Evolutionary conservation across 1,140 invertebrate genomes (phyloP).

Genomic region (Drosophila sp.): DNA sequence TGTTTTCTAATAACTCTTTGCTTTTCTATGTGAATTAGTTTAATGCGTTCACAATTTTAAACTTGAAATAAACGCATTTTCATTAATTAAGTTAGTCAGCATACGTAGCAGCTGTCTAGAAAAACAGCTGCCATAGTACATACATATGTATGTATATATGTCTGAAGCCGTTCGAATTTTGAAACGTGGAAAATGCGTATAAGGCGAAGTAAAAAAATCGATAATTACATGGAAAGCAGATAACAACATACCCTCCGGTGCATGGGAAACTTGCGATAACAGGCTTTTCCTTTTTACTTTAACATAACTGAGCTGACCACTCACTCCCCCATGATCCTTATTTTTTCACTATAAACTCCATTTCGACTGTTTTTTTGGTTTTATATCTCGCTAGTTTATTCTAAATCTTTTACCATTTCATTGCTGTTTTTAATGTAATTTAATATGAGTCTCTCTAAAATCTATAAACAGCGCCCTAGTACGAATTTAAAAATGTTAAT

Average conservation of each 20-base stretch:
- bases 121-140: constrained; percentile 58
- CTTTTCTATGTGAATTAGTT: constrained; percentile 11
- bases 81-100: constrained; percentile 61
- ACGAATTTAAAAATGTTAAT: constrained; percentile 31
- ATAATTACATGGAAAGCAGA: constrained; percentile 63
- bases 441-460: not conserved
- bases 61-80: not conserved
- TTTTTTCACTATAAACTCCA: not conserved
- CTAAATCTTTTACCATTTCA: not conserved
- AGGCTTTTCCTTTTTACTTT: constrained; percentile 41
- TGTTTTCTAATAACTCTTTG: too few relatives aligned
- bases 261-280: constrained; percentile 46
- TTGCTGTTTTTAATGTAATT: too few relatives aligned
- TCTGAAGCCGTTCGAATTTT: constrained; percentile 49
- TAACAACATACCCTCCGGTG: constrained; percentile 45
- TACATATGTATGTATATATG: too few relatives aligned
- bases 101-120: constrained; percentile 19
- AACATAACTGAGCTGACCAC: too few relatives aligned
- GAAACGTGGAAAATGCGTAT: constrained; percentile 58
- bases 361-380: too few relatives aligned
- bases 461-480: not conserved
- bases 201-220: constrained; percentile 53
- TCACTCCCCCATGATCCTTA: not conserved
- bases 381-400: too few relatives aligned
- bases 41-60: constrained; percentile 12